Evolutionary conservation across 2,888 invertebrate genomes (phyloP).

Genomic region (Trichopoda pennipes): DNA sequence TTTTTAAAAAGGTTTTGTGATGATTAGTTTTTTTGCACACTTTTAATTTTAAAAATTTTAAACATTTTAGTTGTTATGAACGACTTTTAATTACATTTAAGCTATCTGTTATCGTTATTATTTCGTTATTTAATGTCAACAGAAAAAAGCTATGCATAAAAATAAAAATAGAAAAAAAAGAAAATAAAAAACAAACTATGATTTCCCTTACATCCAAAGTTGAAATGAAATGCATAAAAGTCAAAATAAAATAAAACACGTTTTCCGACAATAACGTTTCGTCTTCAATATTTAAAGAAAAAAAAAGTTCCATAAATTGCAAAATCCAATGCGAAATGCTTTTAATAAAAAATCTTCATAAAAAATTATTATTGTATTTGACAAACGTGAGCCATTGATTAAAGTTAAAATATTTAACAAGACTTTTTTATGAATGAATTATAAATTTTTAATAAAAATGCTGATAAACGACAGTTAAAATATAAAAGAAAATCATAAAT

Average conservation of each 20-base stretch:
- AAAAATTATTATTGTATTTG: conserved; percentile 33
- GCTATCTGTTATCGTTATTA: too few relatives aligned
- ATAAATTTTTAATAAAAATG: too few relatives aligned
- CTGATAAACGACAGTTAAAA: too few relatives aligned
- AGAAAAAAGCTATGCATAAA: too few relatives aligned
- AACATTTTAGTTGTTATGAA: too few relatives aligned
- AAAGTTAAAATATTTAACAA: conserved; percentile 23
- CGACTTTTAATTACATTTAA: too few relatives aligned
- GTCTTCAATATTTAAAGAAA: conserved; percentile 4
- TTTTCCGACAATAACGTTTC: conserved; percentile 22
- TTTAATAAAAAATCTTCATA: conserved; percentile 46
- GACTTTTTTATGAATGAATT: not conserved
- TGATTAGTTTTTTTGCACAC: too few relatives aligned
- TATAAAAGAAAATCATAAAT: too few relatives aligned
- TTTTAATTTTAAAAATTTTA: too few relatives aligned
- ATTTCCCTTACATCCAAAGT: conserved; percentile 20
- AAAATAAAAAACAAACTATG: not conserved
- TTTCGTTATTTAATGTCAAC: too few relatives aligned
- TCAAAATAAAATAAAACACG: conserved; percentile 49
- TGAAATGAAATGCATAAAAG: conserved; percentile 41
- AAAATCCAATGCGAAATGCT: conserved; percentile 44
- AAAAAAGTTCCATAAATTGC: conserved; percentile 3
- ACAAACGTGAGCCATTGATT: conserved; percentile 40
- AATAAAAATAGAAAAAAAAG: too few relatives aligned
- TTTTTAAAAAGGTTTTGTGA: too few relatives aligned